Percentiles rank a stretch among this genome's conserved stretches.
Evolutionary conservation across 2,888 invertebrate species (phyloP).

Genomic region (Aethes cnicana): DNA sequence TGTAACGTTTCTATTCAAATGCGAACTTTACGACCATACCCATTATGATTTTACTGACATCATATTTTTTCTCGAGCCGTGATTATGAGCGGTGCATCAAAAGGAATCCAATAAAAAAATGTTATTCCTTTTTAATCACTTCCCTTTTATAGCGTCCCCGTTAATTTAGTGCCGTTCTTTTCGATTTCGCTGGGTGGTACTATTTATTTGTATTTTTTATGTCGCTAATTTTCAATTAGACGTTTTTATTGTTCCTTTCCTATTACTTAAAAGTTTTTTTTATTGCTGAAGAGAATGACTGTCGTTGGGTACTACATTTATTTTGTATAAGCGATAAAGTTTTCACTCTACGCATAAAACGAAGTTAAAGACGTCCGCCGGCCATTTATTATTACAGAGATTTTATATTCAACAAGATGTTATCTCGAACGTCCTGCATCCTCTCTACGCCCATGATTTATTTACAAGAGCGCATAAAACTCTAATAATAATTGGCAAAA

Average conservation of each 20-base stretch:
- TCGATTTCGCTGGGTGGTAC: conserved; percentile 60
- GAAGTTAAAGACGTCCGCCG: no score
- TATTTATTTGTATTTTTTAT: conserved; percentile 45
- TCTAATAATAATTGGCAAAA: conserved; percentile 25
- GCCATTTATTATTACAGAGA: no score
- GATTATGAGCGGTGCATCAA: conserved; percentile 74
- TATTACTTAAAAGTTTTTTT: conserved; percentile 6
- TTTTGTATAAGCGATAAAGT: no score
- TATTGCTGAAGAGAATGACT: neutral
- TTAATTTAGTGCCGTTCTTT: conserved; percentile 44
- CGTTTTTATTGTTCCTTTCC: conserved; percentile 41
- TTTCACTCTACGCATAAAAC: no score
- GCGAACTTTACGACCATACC: conserved; percentile 70
- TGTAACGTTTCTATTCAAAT: conserved; percentile 82
- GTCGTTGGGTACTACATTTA: no score
- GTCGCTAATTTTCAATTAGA: conserved; percentile 38
- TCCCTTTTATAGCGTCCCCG: conserved; percentile 56
- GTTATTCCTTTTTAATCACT: conserved; percentile 78
- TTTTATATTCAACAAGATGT: neutral
- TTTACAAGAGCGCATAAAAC: conserved; percentile 26
- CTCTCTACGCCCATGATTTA: conserved; percentile 11
- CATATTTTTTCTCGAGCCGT: conserved; percentile 71
- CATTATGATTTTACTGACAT: conserved; percentile 79
- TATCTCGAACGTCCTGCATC: conserved; percentile 13
- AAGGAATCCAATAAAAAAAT: conserved; percentile 66